Base-by-base conservation (phyloP, 1,140 invertebrate species). In the Drosophila triauraria region DNA sequence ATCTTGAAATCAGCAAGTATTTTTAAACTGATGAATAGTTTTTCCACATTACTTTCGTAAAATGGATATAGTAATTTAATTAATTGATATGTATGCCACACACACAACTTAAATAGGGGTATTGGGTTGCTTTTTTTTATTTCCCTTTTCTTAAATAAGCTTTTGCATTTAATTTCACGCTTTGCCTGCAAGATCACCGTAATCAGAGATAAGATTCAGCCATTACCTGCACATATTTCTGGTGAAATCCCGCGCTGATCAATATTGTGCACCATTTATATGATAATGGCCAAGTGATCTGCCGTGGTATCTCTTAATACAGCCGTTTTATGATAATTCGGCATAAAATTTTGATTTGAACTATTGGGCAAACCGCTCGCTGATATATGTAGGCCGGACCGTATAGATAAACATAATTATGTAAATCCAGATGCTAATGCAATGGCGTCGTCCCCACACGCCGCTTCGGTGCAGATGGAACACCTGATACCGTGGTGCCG, bases 401-500 rank as follows among this genome's bases (percentile, higher is more conserved):
- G 51, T 62, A 48, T 48, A 84, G 81, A 87, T 87, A 83, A 88
- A 57, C 68, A 88, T 87, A 87, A 87, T 87, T 87, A 87, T 87
- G 83, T 64, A 88, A 87, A 87, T 87, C 80, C 67, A 65, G 40
- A 65, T 72, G 80, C 79, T 82, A 82, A 87, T 87, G 71, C 71
- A 68, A 69, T 72, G 69, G 64, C 70, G 60, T 78, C 67, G 63
- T 82, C 81, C 81, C 81, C 79, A 88, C 77, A 84, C 68, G 80
- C 75, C 59, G 56, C 7, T 27, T 20, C 23, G 23, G 20, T 23
- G 15, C 53, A 78, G 76, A 79, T 78, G 40, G 57, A 61, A 62
- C 69, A 86, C 61, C 65, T 68, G 82, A 82, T 77, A 50, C 54
- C 6, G 27, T 3, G 32, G 27, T 3, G 32, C 9, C 53, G 10